Base-by-base conservation (phyloP, 2,888 invertebrate species). In the Drosophila histrio region DNA sequence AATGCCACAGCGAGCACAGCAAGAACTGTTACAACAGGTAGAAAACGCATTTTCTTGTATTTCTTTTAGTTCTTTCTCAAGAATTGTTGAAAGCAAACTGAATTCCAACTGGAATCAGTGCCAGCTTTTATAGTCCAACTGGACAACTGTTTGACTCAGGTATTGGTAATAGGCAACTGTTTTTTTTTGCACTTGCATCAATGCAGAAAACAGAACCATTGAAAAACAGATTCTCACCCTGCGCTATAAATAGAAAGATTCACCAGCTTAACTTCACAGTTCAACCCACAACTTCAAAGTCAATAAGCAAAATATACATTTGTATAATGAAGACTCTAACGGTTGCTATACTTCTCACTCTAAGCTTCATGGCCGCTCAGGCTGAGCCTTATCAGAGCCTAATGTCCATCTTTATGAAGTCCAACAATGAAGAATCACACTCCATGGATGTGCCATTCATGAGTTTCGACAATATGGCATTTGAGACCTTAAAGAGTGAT, bases 361-460 rank as follows among this genome's bases (percentile, higher is more conserved):
- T 75, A 6, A 26, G 50, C 17, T 19, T 26, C 1, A 5, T 70
- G 7, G 28, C 34, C 9, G 52, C 39, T 11, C 13, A n/a, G n/a
- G 30, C 50, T 1, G 8, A 28, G 24, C 36, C 46, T 2, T 30
- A 9, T 17, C 19, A 32, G 2, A 19, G 19, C 9, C 8, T 5
- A 2, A 9, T 53, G 52, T 6, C 59, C 9, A 5, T 39, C 13
- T 63, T 47, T 4, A 3, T 58, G 13, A 49, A 63, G 9, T 11
- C 52, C 0, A 6, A 19, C 1, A 22, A 6, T 6, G 58, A 69
- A 1, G 17, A 21, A 5, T 17, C 24, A 0, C 64, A 57, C 0
- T 9, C n/a, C 3, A 41, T 59, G 21, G 53, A 81, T 38, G 64
- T 75, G 30, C 82, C 82, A 1, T 46, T 69, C 13, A 41, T 79